Conservation (phyloP, 2,888 invertebrate genomes). For the Lithodes maja region DNA sequence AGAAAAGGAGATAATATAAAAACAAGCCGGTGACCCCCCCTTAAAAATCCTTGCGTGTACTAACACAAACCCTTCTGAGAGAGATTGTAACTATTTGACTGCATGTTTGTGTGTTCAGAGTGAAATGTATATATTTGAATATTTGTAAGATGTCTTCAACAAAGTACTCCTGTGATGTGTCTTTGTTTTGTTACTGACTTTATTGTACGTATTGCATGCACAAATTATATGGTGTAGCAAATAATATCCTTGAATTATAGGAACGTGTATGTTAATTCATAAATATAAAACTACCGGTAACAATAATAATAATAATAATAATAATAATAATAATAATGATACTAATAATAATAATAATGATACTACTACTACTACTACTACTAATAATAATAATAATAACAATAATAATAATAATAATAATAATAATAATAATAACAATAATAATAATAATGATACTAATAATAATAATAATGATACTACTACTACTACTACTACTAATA, state of each 20-base stretch:
- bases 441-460: conserved; percentile 7
- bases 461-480: neutral
- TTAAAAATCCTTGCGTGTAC: no score
- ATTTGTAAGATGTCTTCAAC: no score
- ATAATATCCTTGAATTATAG: neutral
- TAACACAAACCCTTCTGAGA: no score
- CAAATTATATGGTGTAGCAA: no score
- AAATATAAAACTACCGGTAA: neutral
- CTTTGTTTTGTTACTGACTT: no score
- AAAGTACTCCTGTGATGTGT: no score
- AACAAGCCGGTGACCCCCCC: no score
- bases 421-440: conserved; percentile 22
- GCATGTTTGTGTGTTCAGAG: no score
- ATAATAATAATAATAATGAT: conserved; percentile 30
- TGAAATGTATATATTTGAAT: no score
- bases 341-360: conserved; percentile 33
- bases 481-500: neutral
- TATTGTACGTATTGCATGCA: no score
- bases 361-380: conserved; percentile 33
- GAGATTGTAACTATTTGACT: no score
- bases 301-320: neutral
- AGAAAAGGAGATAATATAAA: no score
- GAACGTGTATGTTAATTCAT: neutral
- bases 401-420: conserved; percentile 36
- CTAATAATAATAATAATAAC: conserved; percentile 35